phyloP scores from a whole-genome alignment of 2,888 invertebrate species.

The Noctua janthina region DNA sequence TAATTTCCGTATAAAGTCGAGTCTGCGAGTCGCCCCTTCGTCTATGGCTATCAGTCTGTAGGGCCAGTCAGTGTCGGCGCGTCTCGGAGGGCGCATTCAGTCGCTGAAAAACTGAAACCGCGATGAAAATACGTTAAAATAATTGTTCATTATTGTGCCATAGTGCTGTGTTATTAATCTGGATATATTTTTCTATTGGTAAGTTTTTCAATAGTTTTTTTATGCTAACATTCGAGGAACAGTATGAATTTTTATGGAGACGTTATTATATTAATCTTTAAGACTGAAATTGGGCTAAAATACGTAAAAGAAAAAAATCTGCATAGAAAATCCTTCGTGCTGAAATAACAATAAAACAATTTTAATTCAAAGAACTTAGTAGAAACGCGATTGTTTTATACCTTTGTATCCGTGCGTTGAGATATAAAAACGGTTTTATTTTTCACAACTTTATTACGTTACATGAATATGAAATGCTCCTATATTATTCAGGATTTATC shows the following conservation, averaged over 20 bases:
- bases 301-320: not conserved
- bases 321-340: not conserved
- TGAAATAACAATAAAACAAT: not conserved
- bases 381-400: not conserved
- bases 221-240: not conserved
- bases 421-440: conserved; percentile 50
- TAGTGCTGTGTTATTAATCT: conserved; percentile 56
- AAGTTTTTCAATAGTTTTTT: conserved; percentile 31
- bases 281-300: conserved; percentile 1
- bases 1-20: conserved; percentile 50
- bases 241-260: not conserved
- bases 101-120: conserved; percentile 67
- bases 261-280: not conserved
- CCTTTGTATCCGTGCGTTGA: not conserved
- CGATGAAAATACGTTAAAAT: conserved; percentile 63
- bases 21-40: conserved; percentile 64
- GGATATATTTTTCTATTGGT: conserved; percentile 56
- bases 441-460: conserved; percentile 43
- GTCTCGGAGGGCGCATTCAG: conserved; percentile 70
- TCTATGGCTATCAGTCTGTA: conserved; percentile 73
- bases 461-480: conserved; percentile 36
- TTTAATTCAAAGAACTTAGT: conserved; percentile 28
- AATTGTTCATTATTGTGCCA: conserved; percentile 56
- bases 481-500: conserved; percentile 43
- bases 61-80: conserved; percentile 74